Percentiles rank a stretch among this genome's conserved stretches.
These are phyloP conservation scores for Gouania willdenowi DNA, from an alignment of 2,797 vertebrate genomes.

Conservation along the genomic window DNA sequence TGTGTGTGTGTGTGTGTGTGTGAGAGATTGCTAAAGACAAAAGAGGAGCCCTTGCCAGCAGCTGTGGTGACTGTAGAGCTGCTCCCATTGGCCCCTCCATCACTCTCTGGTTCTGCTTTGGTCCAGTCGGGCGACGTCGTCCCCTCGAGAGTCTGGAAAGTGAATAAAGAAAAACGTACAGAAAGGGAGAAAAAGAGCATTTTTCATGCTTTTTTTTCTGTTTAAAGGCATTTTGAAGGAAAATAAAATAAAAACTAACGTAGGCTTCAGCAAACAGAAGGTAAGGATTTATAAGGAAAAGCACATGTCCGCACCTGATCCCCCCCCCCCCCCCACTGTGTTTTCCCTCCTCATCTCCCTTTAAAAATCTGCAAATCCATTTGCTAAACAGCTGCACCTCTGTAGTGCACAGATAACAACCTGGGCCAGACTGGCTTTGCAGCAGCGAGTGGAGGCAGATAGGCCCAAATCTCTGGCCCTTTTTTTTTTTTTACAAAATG, in stretches of 20 bases:
- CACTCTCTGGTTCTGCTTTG: constrained; percentile 49
- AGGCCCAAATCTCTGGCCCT: constrained; percentile 99
- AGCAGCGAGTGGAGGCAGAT: constrained; percentile 96
- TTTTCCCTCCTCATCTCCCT: constrained; percentile 87
- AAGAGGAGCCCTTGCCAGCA: constrained; percentile 76
- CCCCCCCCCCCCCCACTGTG: constrained; percentile 81
- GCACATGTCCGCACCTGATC: constrained; percentile 82
- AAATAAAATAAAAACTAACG: too few species aligned
- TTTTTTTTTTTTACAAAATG: constrained; percentile 97
- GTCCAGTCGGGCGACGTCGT: constrained; percentile 68
- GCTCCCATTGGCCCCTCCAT: constrained; percentile 64
- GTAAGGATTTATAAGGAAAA: constrained; percentile 89
- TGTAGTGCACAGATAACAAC: constrained; percentile 99
- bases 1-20: constrained; percentile 26
- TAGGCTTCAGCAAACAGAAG: constrained; percentile 86
- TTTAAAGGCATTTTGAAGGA: constrained; percentile 92
- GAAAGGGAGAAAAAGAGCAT: constrained; percentile 80
- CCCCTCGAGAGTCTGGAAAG: constrained; percentile 90
- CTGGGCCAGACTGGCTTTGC: constrained; percentile 97
- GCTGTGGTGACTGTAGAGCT: constrained; percentile 57
- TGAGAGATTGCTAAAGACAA: constrained; percentile 74
- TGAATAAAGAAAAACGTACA: constrained; percentile 87
- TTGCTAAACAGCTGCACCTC: constrained; percentile 99
- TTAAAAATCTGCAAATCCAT: constrained; percentile 99
- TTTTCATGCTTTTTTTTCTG: constrained; percentile 75